Conservation (phyloP, 2,797 vertebrate genomes). For the Poecilia gillii region DNA sequence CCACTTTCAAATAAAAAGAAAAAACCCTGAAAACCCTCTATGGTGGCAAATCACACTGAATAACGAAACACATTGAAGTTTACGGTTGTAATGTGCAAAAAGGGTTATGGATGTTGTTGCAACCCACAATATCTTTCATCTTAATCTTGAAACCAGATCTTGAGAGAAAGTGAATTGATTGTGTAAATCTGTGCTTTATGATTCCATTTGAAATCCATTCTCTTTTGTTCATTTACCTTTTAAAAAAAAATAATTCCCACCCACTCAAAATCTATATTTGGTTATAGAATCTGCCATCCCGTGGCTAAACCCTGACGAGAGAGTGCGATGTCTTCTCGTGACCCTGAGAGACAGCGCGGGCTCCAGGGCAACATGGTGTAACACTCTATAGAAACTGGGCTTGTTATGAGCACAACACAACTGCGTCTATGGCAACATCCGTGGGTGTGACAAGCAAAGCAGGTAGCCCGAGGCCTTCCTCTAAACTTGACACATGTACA, state of each 20-base stretch:
- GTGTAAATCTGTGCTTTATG: neutral
- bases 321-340: constrained; percentile 74
- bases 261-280: constrained; percentile 52
- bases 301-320: constrained; percentile 50
- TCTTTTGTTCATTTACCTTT: constrained; percentile 4
- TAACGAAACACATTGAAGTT: neutral
- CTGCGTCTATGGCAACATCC: constrained; percentile 72
- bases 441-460: constrained; percentile 64
- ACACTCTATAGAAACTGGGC: constrained; percentile 57
- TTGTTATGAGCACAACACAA: constrained; percentile 80
- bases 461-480: constrained; percentile 56
- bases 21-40: neutral
- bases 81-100: neutral
- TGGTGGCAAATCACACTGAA: neutral
- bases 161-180: constrained; percentile 7
- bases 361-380: constrained; percentile 26
- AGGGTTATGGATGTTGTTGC: neutral
- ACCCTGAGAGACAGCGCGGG: constrained; percentile 43
- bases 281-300: constrained; percentile 56
- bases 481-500: constrained; percentile 67
- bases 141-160: neutral
- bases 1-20: neutral
- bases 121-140: neutral
- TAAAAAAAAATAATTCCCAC: constrained; percentile 12
- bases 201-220: neutral